Conservation (phyloP, 2,113 vertebrate species). For the Heterocephalus glaber region DNA sequence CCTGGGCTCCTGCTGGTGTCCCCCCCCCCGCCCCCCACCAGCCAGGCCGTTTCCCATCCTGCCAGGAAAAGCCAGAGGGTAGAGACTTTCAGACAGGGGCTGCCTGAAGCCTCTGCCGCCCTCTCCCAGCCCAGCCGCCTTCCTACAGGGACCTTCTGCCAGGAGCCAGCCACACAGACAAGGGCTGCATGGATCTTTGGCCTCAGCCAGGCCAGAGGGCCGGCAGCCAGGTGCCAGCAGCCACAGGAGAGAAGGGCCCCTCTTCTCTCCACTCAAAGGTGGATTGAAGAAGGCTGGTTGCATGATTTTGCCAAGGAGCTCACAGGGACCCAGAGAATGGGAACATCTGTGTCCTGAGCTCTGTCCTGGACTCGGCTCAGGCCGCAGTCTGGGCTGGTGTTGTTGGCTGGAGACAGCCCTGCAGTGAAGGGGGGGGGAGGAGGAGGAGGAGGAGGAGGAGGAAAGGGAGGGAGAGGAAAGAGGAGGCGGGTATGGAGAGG, state of each 20-base stretch:
- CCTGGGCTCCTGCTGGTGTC: not conserved
- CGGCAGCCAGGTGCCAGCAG: slow-evolving; percentile 60
- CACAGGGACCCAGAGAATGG: slow-evolving; percentile 63
- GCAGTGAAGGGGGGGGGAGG: not conserved
- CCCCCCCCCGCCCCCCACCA: not conserved
- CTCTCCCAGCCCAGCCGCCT: not conserved
- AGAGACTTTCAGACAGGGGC: not conserved
- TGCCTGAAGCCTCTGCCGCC: not conserved
- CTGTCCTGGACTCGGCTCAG: slow-evolving; percentile 64
- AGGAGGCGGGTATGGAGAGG: not conserved
- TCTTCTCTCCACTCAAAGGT: slow-evolving; percentile 77
- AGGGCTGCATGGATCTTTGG: slow-evolving; percentile 27
- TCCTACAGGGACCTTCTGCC: not conserved
- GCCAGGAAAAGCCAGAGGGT: slow-evolving; percentile 34
- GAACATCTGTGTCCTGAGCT: slow-evolving; percentile 67
- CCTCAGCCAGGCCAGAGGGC: slow-evolving; percentile 34
- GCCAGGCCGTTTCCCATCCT: slow-evolving; percentile 54
- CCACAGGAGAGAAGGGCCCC: slow-evolving; percentile 61
- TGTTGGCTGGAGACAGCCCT: slow-evolving; percentile 43
- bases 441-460: not conserved
- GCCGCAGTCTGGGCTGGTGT: slow-evolving; percentile 74
- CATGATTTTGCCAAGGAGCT: slow-evolving; percentile 69
- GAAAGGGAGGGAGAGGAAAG: not conserved
- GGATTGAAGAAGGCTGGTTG: slow-evolving; percentile 68
- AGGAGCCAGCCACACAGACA: slow-evolving; percentile 59